Evolutionary conservation across 2,888 invertebrate genomes (phyloP).

Genomic region (Oscheius sp.): DNA sequence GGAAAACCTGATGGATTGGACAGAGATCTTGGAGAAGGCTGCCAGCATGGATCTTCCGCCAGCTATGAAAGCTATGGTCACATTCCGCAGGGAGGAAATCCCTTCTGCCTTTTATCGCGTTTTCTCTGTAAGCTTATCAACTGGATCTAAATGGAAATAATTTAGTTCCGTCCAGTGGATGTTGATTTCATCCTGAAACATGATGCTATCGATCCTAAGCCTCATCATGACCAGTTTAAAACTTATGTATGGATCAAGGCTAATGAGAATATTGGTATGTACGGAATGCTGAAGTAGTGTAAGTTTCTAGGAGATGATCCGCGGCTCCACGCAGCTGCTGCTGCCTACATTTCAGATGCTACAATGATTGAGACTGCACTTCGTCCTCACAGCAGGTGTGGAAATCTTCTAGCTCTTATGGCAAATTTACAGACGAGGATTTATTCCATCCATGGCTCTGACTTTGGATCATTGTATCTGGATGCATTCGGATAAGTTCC

Average conservation of each 20-base stretch:
- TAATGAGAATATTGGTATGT: conserved; percentile 54
- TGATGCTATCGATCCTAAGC: conserved; percentile 40
- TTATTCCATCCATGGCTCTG: conserved; percentile 71
- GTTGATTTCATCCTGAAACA: conserved; percentile 51
- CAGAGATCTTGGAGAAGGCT: conserved; percentile 54
- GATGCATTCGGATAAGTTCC: conserved; percentile 74
- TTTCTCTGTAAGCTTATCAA: conserved; percentile 54
- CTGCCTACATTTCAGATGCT: conserved; percentile 75
- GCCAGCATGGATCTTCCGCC: conserved; percentile 43
- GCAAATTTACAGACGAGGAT: conserved; percentile 51
- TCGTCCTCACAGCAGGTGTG: conserved; percentile 55
- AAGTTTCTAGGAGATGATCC: conserved; percentile 69
- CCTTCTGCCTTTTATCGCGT: conserved; percentile 59
- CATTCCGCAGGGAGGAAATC: conserved; percentile 56
- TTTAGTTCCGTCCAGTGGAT: conserved; percentile 61
- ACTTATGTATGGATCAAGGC: conserved; percentile 62
- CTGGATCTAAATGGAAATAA: conserved; percentile 16
- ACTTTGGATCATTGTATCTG: conserved; percentile 75
- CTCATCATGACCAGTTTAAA: conserved; percentile 48
- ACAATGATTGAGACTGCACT: conserved; percentile 61
- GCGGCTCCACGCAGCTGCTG: conserved; percentile 74
- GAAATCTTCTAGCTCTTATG: background rate
- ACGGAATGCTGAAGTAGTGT: background rate
- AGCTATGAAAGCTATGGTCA: conserved; percentile 52
- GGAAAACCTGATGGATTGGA: conserved; percentile 66